Base-by-base conservation (phyloP, 2,888 invertebrate species). In the Volucella inflata region DNA sequence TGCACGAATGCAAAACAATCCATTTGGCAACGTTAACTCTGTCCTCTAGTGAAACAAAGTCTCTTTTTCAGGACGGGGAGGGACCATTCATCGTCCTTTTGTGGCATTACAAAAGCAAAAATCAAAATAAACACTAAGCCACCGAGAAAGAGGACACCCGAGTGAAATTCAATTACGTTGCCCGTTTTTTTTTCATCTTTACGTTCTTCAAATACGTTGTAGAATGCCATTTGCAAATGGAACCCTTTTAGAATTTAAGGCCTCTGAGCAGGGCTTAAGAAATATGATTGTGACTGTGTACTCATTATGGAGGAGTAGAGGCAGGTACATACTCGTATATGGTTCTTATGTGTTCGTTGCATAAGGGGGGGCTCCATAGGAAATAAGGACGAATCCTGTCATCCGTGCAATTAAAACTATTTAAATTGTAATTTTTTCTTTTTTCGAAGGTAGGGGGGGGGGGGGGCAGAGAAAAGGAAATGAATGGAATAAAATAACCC, bases 341-440 rank as follows among this genome's bases (percentile, higher is more conserved):
- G 44, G 21, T 46, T 38, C 12, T 51, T 10, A 16, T 38, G 44
- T 53, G 21, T 51, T 51, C 11, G n/a, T 36, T 1, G n/a, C 48
- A 8, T n/a, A 9, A n/a, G 44, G 46, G 44, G 46, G n/a, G 36
- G 59, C 62, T 67, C 57, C 42, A 64, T 55, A n/a, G 60, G 12
- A 6, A 30, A 30, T 30, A 75, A 80, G 80, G 84, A 80, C 75
- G 71, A 67, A 75, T 65, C 30, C 77, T 53, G 64, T 77, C 85
- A 72, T 64, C 64, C 72, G 16, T 81, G 68, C 81, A 85, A 77
- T 85, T 76, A 81, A 85, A 75, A 76, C 51, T 64, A 76, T 72
- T 85, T 64, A 70, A 81, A 78, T 68, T 81, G 68, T 67, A 76
- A 36, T 78, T 78, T 64, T 53, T 51, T 16, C 64, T 44, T 50